Evolutionary conservation across 2,888 invertebrate genomes (phyloP), one percentile per base, ranked within the genome.

Genomic region (Agrilus biguttatus): DNA sequence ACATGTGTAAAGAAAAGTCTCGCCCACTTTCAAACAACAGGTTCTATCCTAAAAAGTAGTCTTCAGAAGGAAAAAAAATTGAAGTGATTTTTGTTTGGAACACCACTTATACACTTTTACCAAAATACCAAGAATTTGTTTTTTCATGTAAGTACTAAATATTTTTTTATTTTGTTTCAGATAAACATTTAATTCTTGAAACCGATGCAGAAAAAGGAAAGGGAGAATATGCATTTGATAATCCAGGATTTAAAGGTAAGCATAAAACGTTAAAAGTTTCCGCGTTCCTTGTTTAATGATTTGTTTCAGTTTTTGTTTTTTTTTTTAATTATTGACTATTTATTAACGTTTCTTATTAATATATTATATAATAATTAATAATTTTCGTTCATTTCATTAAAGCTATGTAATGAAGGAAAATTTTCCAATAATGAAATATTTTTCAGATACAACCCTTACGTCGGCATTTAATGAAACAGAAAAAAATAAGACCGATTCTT

Each of bases 181-280:
- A 78, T 51, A 78, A 81, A 58, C 81, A 82, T 55, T 66, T 83
- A 47, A 80, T 83, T 28, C 70, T 83, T 60, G 76, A 80, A 49
- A 80, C 79, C 23, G 83, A 83, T 59, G 80, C 83, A 0, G 83
- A 83, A 57, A 79, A 77, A 42, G 81, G 80, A n/a, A 81, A 79
- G 50, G 78, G 77, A 51, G 80, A 82, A 53, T 85, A 78, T 60
- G 84, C 84, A 1, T 85, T 83, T 63, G 85, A 85, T 65, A 85
- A 85, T 69, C 83, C 83, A 14, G 83, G 83, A 45, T 85, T 84
- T 70, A 75, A 78, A 62, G 66, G 66, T 65, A 55, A 53, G 44
- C 38, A 36, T 5, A 23, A 5, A 3, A 23, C 3, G 23, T 10
- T 28, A 28, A 28, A 28, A 4, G 28, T 4, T 28, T 28, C 10